Base-by-base conservation (phyloP, 2,797 vertebrate genomes). In the Poeciliopsis gracilis region DNA sequence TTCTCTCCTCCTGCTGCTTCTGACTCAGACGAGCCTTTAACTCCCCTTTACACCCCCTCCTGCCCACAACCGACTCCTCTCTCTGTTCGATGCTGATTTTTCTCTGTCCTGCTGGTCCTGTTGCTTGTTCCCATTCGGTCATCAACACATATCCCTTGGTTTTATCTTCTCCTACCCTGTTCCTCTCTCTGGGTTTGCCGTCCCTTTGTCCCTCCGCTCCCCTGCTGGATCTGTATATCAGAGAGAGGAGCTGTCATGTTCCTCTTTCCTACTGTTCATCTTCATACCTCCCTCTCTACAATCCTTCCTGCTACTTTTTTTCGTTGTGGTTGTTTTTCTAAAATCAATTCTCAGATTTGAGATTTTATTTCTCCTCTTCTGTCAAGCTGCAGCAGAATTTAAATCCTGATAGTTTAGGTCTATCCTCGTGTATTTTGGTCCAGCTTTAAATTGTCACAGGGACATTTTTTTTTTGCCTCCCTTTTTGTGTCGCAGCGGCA, bases 191-290 rank as follows among this genome's bases (percentile, higher is more conserved):
- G 2, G 23, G 43, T 66, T 76, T 46, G 23, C 53, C 63, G 20
- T 77, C 67, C 77, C 8, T 55, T 20, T 77, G 43, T 74, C 87
- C 77, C 41, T 74, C 83, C 23, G 20, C 76, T 38, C 71, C 69
- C 74, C 77, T n/a, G 75, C 78, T 78, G 84, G 20, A 75, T 71
- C 79, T 66, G 82, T 67, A 78, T 86, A 78, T 84, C 81, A 79
- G 57, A 85, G 77, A 75, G 47, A 53, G 51, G 51, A 73, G n/a
- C 79, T 78, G n/a, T 61, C 36, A 73, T 6, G 15, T 77, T 83
- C 77, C 70, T n/a, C 57, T 43, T 82, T 30, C 20, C 8, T 28
- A 73, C 36, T 61, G 41, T 59, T 70, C 38, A 49, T 79, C 79
- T 81, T 73, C 25, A 46, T 20, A 46, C 36, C 28, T 67, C 13